These are phyloP conservation scores for Drymonia ruficornis DNA, from an alignment of 2,888 invertebrate species.

Conservation along the genomic window DNA sequence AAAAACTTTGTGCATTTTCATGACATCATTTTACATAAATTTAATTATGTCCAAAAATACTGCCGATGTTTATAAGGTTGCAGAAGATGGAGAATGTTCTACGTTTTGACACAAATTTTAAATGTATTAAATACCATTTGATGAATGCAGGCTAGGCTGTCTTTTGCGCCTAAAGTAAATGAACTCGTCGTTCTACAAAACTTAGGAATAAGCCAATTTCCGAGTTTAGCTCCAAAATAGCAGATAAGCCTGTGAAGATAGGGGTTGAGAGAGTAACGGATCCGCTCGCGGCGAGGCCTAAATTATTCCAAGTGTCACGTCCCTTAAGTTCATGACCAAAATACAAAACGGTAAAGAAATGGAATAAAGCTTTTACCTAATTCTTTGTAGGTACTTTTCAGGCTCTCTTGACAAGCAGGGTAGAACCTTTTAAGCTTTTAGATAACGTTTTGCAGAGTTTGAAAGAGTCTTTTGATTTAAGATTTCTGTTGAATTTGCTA, in stretches of 20 bases:
- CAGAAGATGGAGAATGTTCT: too few relatives aligned
- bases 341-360: constrained; percentile 35
- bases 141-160: too few relatives aligned
- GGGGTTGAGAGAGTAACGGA: constrained; percentile 19
- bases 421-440: not conserved
- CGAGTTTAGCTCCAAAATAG: not conserved
- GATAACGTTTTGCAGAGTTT: not conserved
- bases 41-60: too few relatives aligned
- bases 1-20: too few relatives aligned
- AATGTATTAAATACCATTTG: too few relatives aligned
- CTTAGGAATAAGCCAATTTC: constrained; percentile 1
- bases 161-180: too few relatives aligned
- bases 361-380: constrained; percentile 16
- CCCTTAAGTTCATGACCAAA: constrained; percentile 37
- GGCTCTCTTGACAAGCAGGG: not conserved
- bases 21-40: too few relatives aligned
- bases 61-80: too few relatives aligned
- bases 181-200: not conserved
- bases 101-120: too few relatives aligned
- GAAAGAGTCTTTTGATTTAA: not conserved
- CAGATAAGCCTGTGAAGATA: constrained; percentile 10
- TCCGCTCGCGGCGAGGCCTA: constrained; percentile 21
- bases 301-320: constrained; percentile 47
- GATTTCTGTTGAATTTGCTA: too few relatives aligned
- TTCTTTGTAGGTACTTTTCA: not conserved